These are phyloP conservation scores for Scelioninae gen. 1 DNA, from an alignment of 2,888 invertebrate genomes.

Conservation along the genomic window DNA sequence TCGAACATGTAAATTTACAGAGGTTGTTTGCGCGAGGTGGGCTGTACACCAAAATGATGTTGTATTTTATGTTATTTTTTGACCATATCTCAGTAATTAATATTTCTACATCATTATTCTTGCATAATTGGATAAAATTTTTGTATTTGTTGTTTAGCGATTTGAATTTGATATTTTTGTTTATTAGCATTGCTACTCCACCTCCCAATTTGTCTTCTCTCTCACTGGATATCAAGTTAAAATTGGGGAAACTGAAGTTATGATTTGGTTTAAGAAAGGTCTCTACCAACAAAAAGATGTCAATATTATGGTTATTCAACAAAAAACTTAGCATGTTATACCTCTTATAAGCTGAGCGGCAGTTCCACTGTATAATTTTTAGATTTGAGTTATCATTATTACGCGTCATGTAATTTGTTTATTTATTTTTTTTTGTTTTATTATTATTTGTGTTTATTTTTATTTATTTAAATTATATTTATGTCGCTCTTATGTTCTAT, in stretches of 20 bases:
- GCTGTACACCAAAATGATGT: constrained; percentile 1
- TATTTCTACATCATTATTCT: neutral
- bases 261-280: constrained; percentile 11
- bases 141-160: constrained; percentile 1
- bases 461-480: no score
- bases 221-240: constrained; percentile 1
- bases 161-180: constrained; percentile 12
- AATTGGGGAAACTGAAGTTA: neutral
- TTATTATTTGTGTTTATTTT: neutral
- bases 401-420: neutral
- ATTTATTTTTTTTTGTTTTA: neutral
- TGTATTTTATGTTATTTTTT: neutral
- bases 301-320: neutral
- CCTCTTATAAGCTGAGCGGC: neutral
- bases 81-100: neutral
- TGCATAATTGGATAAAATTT: neutral
- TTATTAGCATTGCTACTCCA: constrained; percentile 9
- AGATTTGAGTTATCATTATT: neutral
- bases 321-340: neutral
- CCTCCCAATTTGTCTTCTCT: constrained; percentile 28
- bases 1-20: neutral
- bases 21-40: constrained; percentile 5
- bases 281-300: constrained; percentile 14
- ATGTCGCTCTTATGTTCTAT: no score
- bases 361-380: constrained; percentile 12